Evolutionary conservation across 2,797 vertebrate species (phyloP).

Genomic region (Pipistrellus kuhlii): DNA sequence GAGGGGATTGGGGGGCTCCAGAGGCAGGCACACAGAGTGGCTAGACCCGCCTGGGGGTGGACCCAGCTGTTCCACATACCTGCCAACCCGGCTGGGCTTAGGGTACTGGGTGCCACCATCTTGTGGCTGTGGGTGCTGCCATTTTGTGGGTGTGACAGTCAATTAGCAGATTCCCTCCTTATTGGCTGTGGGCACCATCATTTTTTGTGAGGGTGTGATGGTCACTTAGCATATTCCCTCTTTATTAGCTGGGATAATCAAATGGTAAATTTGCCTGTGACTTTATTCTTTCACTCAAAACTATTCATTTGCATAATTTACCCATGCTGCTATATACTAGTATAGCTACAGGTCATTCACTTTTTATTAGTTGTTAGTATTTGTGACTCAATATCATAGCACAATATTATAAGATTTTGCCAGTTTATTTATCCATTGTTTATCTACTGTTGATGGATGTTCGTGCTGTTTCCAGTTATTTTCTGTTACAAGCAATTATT

Average conservation of each 20-base stretch:
- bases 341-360: neutral
- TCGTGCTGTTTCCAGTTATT: neutral
- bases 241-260: neutral
- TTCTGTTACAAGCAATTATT: neutral
- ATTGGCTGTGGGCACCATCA: too few relatives aligned
- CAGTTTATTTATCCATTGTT: neutral
- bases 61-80: too few relatives aligned
- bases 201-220: too few relatives aligned
- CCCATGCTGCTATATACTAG: neutral
- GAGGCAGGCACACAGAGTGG: too few relatives aligned
- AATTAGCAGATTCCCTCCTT: too few relatives aligned
- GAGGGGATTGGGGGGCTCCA: too few relatives aligned
- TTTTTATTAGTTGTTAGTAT: neutral
- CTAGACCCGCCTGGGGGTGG: too few relatives aligned
- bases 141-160: too few relatives aligned
- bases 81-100: too few relatives aligned
- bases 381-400: neutral
- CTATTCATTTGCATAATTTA: neutral
- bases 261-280: neutral
- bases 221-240: too few relatives aligned
- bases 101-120: too few relatives aligned
- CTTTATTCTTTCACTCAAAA: constrained; percentile 41
- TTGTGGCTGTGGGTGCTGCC: too few relatives aligned
- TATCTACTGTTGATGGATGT: neutral
- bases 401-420: neutral